A percentile compares a stretch with the other conserved stretches of the same genome.
Evolutionary conservation across 2,797 vertebrate genomes (phyloP).

Genomic region (Picus viridis): DNA sequence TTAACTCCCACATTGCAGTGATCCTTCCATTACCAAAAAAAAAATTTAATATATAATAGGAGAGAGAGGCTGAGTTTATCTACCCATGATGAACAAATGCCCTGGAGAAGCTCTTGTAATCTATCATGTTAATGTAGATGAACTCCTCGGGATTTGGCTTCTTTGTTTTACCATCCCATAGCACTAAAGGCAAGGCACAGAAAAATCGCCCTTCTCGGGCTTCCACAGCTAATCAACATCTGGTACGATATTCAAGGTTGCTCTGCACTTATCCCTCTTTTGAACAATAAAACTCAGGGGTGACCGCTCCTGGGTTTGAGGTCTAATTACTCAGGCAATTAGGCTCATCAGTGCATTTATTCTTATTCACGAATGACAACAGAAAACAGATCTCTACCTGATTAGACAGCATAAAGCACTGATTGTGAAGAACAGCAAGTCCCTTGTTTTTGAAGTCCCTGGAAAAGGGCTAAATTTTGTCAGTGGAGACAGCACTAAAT

Average conservation of each 20-base stretch:
- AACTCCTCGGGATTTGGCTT: conserved; percentile 64
- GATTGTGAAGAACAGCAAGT: neutral
- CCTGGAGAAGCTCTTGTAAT: conserved; percentile 64
- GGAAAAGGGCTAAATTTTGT: neutral
- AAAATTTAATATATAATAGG: neutral
- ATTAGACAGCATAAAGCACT: conserved; percentile 33
- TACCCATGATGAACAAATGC: conserved; percentile 69
- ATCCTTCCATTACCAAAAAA: conserved; percentile 37
- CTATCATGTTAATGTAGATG: conserved; percentile 56
- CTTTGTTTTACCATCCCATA: conserved; percentile 65
- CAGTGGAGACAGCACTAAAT: neutral
- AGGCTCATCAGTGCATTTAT: conserved; percentile 40
- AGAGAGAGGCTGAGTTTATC: conserved; percentile 60
- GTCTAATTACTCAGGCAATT: conserved; percentile 40
- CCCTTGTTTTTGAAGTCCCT: neutral
- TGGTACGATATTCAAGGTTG: conserved; percentile 58
- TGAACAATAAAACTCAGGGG: conserved; percentile 34
- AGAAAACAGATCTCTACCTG: conserved; percentile 27
- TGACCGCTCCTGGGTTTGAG: conserved; percentile 29
- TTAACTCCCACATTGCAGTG: conserved; percentile 65
- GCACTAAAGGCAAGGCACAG: conserved; percentile 39
- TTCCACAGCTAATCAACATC: conserved; percentile 20
- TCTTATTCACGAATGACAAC: neutral
- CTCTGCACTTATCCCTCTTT: conserved; percentile 5
- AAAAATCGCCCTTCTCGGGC: conserved; percentile 22